Percentiles rank a stretch among this genome's conserved stretches.
phyloP scores from a whole-genome alignment of 1,140 invertebrate species.

The Propsilocerus akamusi region DNA sequence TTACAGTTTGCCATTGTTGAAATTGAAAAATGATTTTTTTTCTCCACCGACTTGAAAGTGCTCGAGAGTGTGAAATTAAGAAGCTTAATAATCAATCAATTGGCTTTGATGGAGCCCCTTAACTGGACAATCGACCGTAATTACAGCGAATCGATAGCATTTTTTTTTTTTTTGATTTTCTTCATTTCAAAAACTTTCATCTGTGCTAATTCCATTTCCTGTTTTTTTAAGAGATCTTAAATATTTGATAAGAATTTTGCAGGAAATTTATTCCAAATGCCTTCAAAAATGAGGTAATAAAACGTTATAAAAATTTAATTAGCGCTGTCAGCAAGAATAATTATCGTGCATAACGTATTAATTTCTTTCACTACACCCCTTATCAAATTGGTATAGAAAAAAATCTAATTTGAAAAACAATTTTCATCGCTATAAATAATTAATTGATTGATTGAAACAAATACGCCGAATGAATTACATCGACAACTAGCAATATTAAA shows the following conservation, averaged over 20 bases:
- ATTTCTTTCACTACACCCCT: not conserved
- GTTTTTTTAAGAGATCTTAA: too few species aligned
- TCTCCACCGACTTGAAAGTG: not conserved
- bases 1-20: not conserved
- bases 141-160: too few species aligned
- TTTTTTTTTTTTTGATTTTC: too few species aligned
- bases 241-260: too few species aligned
- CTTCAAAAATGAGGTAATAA: too few species aligned
- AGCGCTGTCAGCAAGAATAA: constrained; percentile 1
- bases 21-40: not conserved
- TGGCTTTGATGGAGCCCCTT: too few species aligned
- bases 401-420: not conserved
- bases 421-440: not conserved
- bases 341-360: not conserved
- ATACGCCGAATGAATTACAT: not conserved
- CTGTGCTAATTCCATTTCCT: too few species aligned
- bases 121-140: too few species aligned
- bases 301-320: constrained; percentile 2
- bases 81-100: constrained; percentile 4
- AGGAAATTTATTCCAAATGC: too few species aligned
- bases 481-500: not conserved
- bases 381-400: not conserved
- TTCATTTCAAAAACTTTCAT: too few species aligned
- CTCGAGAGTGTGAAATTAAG: not conserved
- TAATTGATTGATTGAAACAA: constrained; percentile 4